These are phyloP conservation scores for Theonella swinhoei DNA, from an alignment of 37 sponge, comb jelly and placozoan species.

Conservation along the genomic window DNA sequence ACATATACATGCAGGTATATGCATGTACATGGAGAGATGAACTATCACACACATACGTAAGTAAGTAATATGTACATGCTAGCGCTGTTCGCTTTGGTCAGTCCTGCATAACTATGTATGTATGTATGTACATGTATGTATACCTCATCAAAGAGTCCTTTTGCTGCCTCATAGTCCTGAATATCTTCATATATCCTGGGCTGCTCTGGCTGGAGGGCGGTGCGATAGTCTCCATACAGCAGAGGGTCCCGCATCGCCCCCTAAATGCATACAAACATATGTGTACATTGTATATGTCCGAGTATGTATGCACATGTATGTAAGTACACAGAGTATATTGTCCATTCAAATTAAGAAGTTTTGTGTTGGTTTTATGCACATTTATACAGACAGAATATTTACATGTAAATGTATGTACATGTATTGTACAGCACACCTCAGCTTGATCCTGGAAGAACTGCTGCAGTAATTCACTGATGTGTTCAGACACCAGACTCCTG, in stretches of 20 bases:
- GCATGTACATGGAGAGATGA: background rate
- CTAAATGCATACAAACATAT: background rate
- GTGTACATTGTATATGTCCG: background rate
- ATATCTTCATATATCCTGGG: conserved; percentile 95
- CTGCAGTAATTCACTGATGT: conserved; percentile 76
- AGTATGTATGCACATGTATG: background rate
- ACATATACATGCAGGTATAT: background rate
- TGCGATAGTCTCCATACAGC: conserved; percentile 93
- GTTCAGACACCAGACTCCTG: conserved; percentile 69
- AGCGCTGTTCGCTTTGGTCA: background rate
- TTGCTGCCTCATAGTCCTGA: conserved; percentile 91
- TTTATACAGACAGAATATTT: too few species aligned
- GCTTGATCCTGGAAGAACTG: conserved; percentile 68
- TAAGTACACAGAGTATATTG: too few species aligned
- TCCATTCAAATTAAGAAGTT: too few species aligned
- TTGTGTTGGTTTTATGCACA: background rate
- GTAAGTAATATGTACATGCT: background rate
- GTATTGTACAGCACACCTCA: too few species aligned
- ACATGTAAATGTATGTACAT: too few species aligned
- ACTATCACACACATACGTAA: too few species aligned
- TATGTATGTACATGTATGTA: background rate
- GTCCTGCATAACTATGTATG: too few species aligned
- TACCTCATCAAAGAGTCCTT: conserved; percentile 90
- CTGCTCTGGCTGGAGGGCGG: conserved; percentile 86
- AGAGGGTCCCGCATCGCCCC: conserved; percentile 83